phyloP scores from a whole-genome alignment of 2,888 invertebrate species.

The Graphium colonna region DNA sequence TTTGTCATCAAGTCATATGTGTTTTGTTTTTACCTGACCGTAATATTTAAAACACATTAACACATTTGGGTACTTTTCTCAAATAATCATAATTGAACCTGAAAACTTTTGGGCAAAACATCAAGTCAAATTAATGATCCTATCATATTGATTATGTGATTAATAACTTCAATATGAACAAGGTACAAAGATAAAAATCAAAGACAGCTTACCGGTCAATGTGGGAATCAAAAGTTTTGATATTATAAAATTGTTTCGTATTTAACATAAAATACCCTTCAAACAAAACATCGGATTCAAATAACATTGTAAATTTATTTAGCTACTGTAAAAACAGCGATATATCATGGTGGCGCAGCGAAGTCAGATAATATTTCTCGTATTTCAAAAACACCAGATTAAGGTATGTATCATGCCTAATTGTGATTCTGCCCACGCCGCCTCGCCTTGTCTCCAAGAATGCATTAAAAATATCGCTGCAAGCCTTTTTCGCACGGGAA shows the following conservation, averaged over 20 bases:
- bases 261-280: neutral
- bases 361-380: constrained; percentile 35
- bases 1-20: no score
- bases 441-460: constrained; percentile 53
- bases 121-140: no score
- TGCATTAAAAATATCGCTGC: constrained; percentile 61
- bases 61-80: no score
- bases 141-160: no score
- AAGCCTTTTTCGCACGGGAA: constrained; percentile 57
- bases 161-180: no score
- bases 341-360: constrained; percentile 20
- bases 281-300: constrained; percentile 4
- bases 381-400: constrained; percentile 47
- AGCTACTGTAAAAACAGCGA: constrained; percentile 19
- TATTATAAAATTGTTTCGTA: neutral
- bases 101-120: no score
- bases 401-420: constrained; percentile 47
- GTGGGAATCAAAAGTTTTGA: neutral
- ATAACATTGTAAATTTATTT: constrained; percentile 12
- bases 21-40: no score
- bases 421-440: constrained; percentile 61
- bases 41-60: no score
- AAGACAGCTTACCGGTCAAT: no score
- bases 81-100: no score
- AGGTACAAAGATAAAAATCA: neutral